Evolutionary conservation across 2,113 vertebrate species (phyloP).

Genomic region (Labeo rohita): DNA sequence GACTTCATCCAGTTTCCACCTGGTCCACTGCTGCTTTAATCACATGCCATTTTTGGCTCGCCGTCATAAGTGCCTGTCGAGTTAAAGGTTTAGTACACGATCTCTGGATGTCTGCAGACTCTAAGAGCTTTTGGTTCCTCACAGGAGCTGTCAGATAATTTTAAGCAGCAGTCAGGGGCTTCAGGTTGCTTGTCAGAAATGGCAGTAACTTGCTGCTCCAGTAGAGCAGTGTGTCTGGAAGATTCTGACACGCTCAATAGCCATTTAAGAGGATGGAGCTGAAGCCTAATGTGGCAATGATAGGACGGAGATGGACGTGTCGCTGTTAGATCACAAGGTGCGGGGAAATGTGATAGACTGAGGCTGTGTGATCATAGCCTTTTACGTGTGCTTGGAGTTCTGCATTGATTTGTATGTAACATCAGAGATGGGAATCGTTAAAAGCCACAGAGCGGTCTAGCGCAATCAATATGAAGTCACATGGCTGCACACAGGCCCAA

Average conservation of each 20-base stretch:
- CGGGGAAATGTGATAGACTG: conserved; percentile 25
- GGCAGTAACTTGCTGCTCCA: conserved; percentile 32
- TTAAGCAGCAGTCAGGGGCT: conserved; percentile 8
- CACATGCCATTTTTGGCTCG: conserved; percentile 23
- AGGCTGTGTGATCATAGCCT: conserved; percentile 8
- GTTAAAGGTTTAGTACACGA: conserved; percentile 24
- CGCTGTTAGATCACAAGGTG: conserved; percentile 1
- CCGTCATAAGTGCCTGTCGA: not conserved
- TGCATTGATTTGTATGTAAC: conserved; percentile 20
- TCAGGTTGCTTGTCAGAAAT: conserved; percentile 32
- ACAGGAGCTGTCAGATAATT: conserved; percentile 31
- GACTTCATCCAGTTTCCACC: not conserved
- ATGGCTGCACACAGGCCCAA: not conserved
- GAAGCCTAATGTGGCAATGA: conserved; percentile 11
- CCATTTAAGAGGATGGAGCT: conserved; percentile 18
- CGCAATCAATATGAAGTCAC: conserved; percentile 40
- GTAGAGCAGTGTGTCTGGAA: conserved; percentile 5
- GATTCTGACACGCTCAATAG: conserved; percentile 30
- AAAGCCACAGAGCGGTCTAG: conserved; percentile 8
- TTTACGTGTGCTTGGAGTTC: not conserved
- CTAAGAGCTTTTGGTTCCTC: conserved; percentile 22
- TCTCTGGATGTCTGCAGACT: conserved; percentile 12
- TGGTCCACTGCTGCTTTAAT: conserved; percentile 44
- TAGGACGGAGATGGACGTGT: conserved; percentile 15
- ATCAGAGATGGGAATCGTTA: conserved; percentile 31